Evolutionary conservation across 2,888 invertebrate genomes (phyloP), one percentile per base, ranked within the genome.

Genomic region (Andricus quercusramuli): DNA sequence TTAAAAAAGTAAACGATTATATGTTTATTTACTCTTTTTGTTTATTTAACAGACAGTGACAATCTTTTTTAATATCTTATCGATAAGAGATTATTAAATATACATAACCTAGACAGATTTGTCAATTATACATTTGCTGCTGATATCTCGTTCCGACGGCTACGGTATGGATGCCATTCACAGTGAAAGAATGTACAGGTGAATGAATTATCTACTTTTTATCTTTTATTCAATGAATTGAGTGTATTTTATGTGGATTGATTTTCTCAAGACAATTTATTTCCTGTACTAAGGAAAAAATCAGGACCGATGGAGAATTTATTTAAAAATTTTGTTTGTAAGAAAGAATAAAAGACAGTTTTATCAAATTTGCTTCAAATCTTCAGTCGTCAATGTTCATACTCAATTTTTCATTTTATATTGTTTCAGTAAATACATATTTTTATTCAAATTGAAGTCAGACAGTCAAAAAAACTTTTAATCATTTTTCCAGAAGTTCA

Each of bases 81-180:
- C 74, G 56, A 74, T 74, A 74, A 74, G 56, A 25, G 56, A 74
- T 74, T 74, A 74, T 74, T 74, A 74, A 74, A 74, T 74, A 74
- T 56, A 74, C 74, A 74, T 74, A 74, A 74, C 82, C 76, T 68
- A 82, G 81, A 80, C 70, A 77, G 78, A 81, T 82, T 78, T 78
- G 78, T 68, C 79, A 78, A 79, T 68, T 78, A 79, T 82, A 78
- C 78, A 79, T 80, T 67, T 78, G 82, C 81, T 82, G 82, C 78
- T 80, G 77, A 78, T 77, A 84, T 83, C 51, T 74, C 70, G 29
- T 74, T 74, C 74, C 74, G 74, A 74, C 74, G 51, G 79, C 59
- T 76, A 65, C 47, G 65, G 65, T 65, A 67, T 79, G 44, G 22
- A 66, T 79, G n/a, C 41, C 78, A 82, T 70, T 77, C 51, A 79